These are phyloP conservation scores for Cariama cristata DNA, from an alignment of 2,113 vertebrate species.

Conservation along the genomic window DNA sequence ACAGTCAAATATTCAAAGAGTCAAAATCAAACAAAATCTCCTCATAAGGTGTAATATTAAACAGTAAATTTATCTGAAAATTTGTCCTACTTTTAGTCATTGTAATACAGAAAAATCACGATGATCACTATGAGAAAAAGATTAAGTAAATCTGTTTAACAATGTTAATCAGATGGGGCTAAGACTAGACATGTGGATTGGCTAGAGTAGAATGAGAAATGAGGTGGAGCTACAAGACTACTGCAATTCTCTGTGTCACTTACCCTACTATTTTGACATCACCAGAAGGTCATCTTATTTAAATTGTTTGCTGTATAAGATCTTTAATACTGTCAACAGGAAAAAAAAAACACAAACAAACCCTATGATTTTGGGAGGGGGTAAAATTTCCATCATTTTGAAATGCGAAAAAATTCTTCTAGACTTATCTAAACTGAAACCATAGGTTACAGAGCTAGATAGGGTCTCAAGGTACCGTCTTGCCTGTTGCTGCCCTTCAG, in stretches of 20 bases:
- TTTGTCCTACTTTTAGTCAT: neutral
- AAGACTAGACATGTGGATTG: neutral
- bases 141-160: neutral
- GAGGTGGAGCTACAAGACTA: neutral
- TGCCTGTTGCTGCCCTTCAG: neutral
- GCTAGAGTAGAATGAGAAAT: neutral
- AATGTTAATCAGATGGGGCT: neutral
- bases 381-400: neutral
- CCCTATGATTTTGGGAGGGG: rapidly evolving
- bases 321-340: neutral
- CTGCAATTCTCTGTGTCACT: neutral
- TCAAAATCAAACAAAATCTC: neutral
- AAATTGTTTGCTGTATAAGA: neutral
- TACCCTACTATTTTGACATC: neutral
- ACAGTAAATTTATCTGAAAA: neutral
- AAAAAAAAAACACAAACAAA: rapidly evolving
- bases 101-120: neutral
- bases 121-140: neutral
- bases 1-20: neutral
- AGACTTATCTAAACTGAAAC: neutral
- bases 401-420: neutral
- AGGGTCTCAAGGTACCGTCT: neutral
- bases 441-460: neutral
- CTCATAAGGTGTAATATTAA: neutral
- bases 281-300: neutral